Evolutionary conservation across 2,888 invertebrate genomes (phyloP), one percentile per base, ranked within the genome.

Genomic region (Aphodius sticticus): DNA sequence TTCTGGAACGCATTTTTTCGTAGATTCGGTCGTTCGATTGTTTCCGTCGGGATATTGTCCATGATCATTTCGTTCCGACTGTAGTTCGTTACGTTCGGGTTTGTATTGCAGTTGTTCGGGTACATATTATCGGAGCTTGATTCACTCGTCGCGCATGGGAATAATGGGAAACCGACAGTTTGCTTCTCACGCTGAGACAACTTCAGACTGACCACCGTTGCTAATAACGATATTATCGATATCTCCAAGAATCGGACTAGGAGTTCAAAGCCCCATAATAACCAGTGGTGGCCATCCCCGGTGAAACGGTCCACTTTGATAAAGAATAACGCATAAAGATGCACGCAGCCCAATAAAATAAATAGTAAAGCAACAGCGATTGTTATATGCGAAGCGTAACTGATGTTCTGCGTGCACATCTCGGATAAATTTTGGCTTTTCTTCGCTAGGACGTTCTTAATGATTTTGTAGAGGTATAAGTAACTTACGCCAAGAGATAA

Each of bases 211-310:
- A 96, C 96, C 9, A 97, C 96, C 93, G 96, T 97, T 0, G 95
- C 95, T 84, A 97, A 91, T 78, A 96, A 91, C 5, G 95, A 94
- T 84, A 97, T 96, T 86, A 97, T 95, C n/a, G 95, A 93, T 74
- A 97, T 93, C 89, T 98, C 98, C 77, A 97, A 92, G 6, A 97
- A 91, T 36, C 97, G 92, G 77, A 97, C 92, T 0, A 95, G 95
- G 86, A 96, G 94, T 87, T 97, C 96, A 90, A 96, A 97, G 16
- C 96, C 95, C 96, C 97, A 97, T 91, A 97, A 95, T 4, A 97
- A 91, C 98, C 98, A 98, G 81, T 94, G 94, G 84, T 94, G 93
- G 0, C 92, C 91, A 89, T 92, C 92, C 79, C 90, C 91, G 16
- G 91, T 91, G 84, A 89, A 89, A 69, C 87, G 84, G 81, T 89